Conservation (phyloP, 2,113 vertebrate species). For the Steatornis caripensis region DNA sequence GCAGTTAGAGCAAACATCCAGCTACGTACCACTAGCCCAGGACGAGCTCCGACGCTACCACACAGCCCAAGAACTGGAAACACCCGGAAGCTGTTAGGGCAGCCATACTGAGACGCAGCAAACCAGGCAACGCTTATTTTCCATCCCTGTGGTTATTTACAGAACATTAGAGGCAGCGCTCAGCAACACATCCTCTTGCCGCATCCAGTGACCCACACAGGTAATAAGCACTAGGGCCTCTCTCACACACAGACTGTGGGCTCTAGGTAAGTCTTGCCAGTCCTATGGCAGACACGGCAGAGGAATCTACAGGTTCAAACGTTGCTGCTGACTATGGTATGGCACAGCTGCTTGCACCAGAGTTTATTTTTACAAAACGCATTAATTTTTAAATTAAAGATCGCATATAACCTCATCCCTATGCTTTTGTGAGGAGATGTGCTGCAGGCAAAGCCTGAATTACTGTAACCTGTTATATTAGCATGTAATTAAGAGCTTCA, state of each 20-base stretch:
- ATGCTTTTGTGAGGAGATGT: neutral
- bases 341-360: neutral
- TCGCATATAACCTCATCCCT: neutral
- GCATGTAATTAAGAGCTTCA: neutral
- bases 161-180: neutral
- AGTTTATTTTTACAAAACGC: neutral
- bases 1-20: neutral
- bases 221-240: accelerated
- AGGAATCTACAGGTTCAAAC: neutral
- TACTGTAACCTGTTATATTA: neutral
- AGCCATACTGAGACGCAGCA: neutral
- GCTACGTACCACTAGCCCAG: neutral
- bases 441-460: neutral
- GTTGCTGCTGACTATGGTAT: neutral
- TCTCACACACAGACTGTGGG: neutral
- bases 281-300: neutral
- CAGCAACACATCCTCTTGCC: neutral
- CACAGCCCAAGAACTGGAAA: neutral
- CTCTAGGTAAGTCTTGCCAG: accelerated
- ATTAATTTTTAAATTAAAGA: neutral
- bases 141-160: neutral
- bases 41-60: neutral
- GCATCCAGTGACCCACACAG: accelerated
- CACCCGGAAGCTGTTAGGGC: neutral
- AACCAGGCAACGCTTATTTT: neutral